A percentile compares a stretch with the other conserved stretches of the same genome.
Conservation (phyloP, 2,888 invertebrate genomes). For the Campoplex capitator region DNA sequence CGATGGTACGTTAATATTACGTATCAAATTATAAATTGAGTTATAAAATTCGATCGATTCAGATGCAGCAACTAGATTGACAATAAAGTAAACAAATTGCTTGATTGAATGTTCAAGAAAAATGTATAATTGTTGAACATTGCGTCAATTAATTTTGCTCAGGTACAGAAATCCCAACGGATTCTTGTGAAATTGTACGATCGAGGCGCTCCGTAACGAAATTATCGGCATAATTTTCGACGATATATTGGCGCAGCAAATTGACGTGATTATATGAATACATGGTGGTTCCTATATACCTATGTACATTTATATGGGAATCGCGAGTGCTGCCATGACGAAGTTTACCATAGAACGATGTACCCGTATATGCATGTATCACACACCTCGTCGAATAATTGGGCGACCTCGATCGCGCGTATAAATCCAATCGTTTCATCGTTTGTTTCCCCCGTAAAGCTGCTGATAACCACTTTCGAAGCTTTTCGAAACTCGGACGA, state of each 20-base stretch:
- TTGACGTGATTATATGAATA: constrained; percentile 43
- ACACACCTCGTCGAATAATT: constrained; percentile 14
- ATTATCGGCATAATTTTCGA: constrained; percentile 50
- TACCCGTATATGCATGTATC: no score
- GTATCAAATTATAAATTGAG: neutral
- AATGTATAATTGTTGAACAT: constrained; percentile 6
- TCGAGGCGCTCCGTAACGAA: constrained; percentile 29
- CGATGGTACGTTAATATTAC: no score
- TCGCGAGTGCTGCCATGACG: neutral
- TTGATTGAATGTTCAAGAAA: constrained; percentile 7
- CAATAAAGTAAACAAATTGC: neutral
- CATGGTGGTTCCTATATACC: neutral
- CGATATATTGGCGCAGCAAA: constrained; percentile 22
- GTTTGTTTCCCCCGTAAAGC: neutral
- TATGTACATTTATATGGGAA: neutral
- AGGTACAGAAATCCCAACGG: constrained; percentile 42
- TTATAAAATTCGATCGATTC: neutral
- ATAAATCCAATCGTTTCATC: constrained; percentile 45
- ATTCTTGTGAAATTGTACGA: constrained; percentile 49
- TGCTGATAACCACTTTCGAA: constrained; percentile 17
- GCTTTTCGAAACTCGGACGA: neutral
- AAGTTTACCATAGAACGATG: neutral
- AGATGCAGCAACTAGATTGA: neutral
- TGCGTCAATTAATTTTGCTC: constrained; percentile 46
- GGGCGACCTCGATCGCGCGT: constrained; percentile 30